These are phyloP conservation scores for Lepidurus couesii DNA, from an alignment of 1,140 invertebrate genomes.

Conservation along the genomic window DNA sequence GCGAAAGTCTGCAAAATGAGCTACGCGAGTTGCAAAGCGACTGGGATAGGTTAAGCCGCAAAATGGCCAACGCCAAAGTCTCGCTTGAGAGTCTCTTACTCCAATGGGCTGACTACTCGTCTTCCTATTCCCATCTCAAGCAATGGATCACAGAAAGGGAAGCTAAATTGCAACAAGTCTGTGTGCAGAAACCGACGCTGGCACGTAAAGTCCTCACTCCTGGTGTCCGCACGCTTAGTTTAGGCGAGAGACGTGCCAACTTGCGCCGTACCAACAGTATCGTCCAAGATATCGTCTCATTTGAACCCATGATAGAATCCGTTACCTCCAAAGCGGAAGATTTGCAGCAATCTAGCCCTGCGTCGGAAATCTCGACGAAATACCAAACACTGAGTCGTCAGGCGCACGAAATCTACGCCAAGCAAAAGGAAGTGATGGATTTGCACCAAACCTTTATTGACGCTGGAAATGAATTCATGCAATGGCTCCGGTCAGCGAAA, in stretches of 20 bases:
- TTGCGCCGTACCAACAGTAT: constrained; percentile 87
- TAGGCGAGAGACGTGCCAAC: constrained; percentile 78
- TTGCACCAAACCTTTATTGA: constrained; percentile 85
- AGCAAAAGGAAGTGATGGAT: constrained; percentile 82
- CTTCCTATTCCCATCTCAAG: constrained; percentile 80
- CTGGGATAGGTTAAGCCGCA: constrained; percentile 86
- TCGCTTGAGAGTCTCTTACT: constrained; percentile 83
- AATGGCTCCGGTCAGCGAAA: constrained; percentile 82
- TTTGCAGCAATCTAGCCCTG: constrained; percentile 68
- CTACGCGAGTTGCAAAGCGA: constrained; percentile 86
- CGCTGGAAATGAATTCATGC: constrained; percentile 80
- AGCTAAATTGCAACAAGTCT: constrained; percentile 86
- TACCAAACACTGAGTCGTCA: constrained; percentile 84
- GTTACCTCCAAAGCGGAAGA: constrained; percentile 85
- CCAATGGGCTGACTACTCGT: constrained; percentile 93
- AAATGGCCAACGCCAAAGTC: constrained; percentile 86
- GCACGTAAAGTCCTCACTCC: constrained; percentile 45
- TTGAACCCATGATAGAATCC: constrained; percentile 91
- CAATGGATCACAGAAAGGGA: constrained; percentile 94
- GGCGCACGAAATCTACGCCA: constrained; percentile 81
- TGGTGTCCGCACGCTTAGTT: constrained; percentile 69
- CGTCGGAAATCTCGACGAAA: constrained; percentile 81
- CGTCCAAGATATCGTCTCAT: constrained; percentile 88
- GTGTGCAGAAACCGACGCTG: constrained; percentile 62
- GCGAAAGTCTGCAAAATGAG: constrained; percentile 78